Evolutionary conservation across 2,888 invertebrate genomes (phyloP).

Genomic region (Polia nebulosa): DNA sequence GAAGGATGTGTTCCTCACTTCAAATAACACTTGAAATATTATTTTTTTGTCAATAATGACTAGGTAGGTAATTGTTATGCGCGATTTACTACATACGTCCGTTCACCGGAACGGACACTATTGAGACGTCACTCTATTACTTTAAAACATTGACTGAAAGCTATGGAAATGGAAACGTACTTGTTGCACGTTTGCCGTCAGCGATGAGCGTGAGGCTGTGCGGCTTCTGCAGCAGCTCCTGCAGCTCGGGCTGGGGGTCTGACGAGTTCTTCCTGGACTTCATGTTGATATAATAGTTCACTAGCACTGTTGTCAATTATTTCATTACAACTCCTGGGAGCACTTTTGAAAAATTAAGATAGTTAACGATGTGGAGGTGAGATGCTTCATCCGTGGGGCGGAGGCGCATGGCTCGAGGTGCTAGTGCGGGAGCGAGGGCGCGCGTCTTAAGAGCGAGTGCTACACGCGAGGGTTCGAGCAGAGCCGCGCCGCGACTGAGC

Average conservation of each 20-base stretch:
- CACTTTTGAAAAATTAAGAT: slow-evolving; percentile 52
- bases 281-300: slow-evolving; percentile 76
- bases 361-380: slow-evolving; percentile 31
- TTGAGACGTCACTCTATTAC: slow-evolving; percentile 77
- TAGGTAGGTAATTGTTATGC: slow-evolving; percentile 72
- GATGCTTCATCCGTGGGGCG: slow-evolving; percentile 66
- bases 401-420: slow-evolving; percentile 78
- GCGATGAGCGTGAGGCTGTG: slow-evolving; percentile 74
- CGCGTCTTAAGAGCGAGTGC: slow-evolving; percentile 71
- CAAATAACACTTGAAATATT: slow-evolving; percentile 60
- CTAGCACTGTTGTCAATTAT: slow-evolving; percentile 70
- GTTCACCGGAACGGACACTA: slow-evolving; percentile 82
- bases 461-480: slow-evolving; percentile 83
- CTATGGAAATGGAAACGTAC: slow-evolving; percentile 79
- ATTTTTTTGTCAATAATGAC: slow-evolving; percentile 71
- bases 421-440: slow-evolving; percentile 64
- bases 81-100: slow-evolving; percentile 75
- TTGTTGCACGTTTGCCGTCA: slow-evolving; percentile 80
- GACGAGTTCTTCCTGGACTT: slow-evolving; percentile 76
- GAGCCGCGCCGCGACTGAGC: slow-evolving; percentile 86
- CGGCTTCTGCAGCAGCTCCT: slow-evolving; percentile 85
- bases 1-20: slow-evolving; percentile 61
- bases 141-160: slow-evolving; percentile 71
- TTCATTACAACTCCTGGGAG: slow-evolving; percentile 62
- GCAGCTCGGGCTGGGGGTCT: slow-evolving; percentile 81